These are phyloP conservation scores for Crambe crambe DNA, from an alignment of 37 sponge, comb jelly and placozoan species.

Conservation along the genomic window DNA sequence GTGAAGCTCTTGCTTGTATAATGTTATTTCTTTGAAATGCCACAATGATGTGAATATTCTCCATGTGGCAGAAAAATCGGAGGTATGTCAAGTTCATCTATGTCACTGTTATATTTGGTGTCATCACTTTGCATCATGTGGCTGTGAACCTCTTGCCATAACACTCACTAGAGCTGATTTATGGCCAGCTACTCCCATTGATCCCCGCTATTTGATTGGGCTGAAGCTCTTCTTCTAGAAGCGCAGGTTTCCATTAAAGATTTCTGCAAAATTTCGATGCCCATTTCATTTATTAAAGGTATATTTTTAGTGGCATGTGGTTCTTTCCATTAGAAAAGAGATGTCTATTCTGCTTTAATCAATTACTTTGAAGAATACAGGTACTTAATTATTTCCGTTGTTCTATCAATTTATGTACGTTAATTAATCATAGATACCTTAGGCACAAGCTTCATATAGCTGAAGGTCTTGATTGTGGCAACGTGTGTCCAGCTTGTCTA, in stretches of 20 bases:
- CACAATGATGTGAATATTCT: no score
- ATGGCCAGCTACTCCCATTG: conserved; percentile 2
- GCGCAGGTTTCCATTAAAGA: not conserved
- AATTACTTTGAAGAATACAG: not conserved
- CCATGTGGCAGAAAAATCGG: no score
- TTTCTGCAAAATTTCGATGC: not conserved
- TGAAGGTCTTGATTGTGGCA: not conserved
- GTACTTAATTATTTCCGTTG: not conserved
- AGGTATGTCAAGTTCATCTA: no score
- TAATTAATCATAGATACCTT: not conserved
- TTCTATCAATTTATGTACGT: no score
- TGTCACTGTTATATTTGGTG: no score
- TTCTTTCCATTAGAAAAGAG: not conserved
- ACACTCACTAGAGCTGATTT: not conserved
- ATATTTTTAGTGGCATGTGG: not conserved
- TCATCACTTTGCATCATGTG: conserved; percentile 1
- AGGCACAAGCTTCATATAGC: not conserved
- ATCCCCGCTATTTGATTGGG: conserved; percentile 4
- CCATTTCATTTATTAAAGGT: not conserved
- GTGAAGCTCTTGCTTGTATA: no score
- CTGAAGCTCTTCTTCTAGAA: not conserved
- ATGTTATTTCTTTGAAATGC: no score
- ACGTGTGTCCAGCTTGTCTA: conserved; percentile 8
- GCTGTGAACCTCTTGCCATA: not conserved
- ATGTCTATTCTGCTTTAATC: not conserved